These are phyloP conservation scores for Gonocerus acuteangulatus DNA, from an alignment of 2,888 invertebrate genomes.

Conservation along the genomic window DNA sequence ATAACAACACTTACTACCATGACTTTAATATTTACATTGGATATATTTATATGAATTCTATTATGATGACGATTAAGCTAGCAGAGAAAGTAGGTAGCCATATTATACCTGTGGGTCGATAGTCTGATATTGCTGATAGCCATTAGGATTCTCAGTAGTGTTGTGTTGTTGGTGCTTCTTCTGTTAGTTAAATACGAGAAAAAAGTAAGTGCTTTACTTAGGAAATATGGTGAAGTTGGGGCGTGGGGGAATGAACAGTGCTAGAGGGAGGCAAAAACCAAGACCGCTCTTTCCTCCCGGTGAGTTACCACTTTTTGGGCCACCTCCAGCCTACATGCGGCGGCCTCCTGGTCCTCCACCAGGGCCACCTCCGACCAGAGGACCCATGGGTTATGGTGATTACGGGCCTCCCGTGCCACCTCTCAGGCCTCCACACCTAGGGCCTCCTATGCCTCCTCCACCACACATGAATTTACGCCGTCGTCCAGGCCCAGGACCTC, in stretches of 20 bases:
- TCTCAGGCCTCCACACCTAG: slow-evolving; percentile 34
- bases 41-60: no score
- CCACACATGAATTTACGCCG: slow-evolving; percentile 26
- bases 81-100: background rate
- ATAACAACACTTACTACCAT: no score
- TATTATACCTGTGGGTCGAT: background rate
- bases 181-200: background rate
- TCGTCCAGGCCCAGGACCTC: slow-evolving; percentile 23
- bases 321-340: slow-evolving; percentile 33
- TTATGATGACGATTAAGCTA: no score
- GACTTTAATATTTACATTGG: no score
- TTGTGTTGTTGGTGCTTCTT: background rate
- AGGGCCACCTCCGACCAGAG: slow-evolving; percentile 37
- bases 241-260: slow-evolving; percentile 26
- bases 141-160: background rate
- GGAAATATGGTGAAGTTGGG: slow-evolving; percentile 32
- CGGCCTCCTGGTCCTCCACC: slow-evolving; percentile 32
- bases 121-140: background rate
- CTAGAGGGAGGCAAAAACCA: slow-evolving; percentile 25
- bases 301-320: slow-evolving; percentile 34
- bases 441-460: slow-evolving; percentile 26
- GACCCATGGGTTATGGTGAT: slow-evolving; percentile 35
- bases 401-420: slow-evolving; percentile 39
- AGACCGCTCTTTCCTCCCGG: slow-evolving; percentile 35
- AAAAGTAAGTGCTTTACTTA: background rate